Evolutionary conservation across 2,888 invertebrate species (phyloP), one percentile per base, ranked within the genome.

Genomic region (Melieria omissa): DNA sequence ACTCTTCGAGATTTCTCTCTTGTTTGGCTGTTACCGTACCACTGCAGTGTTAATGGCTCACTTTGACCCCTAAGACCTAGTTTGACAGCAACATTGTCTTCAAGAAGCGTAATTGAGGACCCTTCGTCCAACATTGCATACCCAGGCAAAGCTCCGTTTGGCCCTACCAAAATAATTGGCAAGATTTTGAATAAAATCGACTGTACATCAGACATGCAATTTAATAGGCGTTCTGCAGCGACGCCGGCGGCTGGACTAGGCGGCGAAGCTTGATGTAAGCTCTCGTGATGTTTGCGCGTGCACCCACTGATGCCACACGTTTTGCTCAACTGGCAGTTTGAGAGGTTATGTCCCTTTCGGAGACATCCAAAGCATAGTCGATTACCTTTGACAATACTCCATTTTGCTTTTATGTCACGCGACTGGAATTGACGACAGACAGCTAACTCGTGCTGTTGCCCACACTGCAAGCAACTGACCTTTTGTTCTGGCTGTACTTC

Each of bases 101-200:
- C 69, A 14, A 74, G 63, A 52, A 71, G 65, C 29, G 71, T 29
- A 8, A 57, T 14, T 16, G 16, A 57, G 4, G 55, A n/a, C 5
- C 74, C 10, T 65, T 65, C 9, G 58, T 67, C 9, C 41, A 29
- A 29, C 29, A 29, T 29, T 29, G 29, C 29, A 29, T 29, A 29
- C 29, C 29, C 29, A 29, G 29, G 42, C 1, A 65, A 12, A n/a
- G 10, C n/a, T 7, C 46, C 45, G 0, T 55, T 60, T 0, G 66
- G 64, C 7, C 65, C 72, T 65, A 60, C 70, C 16, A 74, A 29
- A 44, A 10, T 72, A 6, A 74, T 58, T 9, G 72, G 72, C 3
- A 72, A 10, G 16, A 74, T 70, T 68, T 74, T 63, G 41, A 70
- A 72, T n/a, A 74, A 61, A 1, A 66, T 63, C 9, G 12, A 47